phyloP scores from a whole-genome alignment of 2,797 vertebrate species.

The Mormyrus hasselquistii region DNA sequence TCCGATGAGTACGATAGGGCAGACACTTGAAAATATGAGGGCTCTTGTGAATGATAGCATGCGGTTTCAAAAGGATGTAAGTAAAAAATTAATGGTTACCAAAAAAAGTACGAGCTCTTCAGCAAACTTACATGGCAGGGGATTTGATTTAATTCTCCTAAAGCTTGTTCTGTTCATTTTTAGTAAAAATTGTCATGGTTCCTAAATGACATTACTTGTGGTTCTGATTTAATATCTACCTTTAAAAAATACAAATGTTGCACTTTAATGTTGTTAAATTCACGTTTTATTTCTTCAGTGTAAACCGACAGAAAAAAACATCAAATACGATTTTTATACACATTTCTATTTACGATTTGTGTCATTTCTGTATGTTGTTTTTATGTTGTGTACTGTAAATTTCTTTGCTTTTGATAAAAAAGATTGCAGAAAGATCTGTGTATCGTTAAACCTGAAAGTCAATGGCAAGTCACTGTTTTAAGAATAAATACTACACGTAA shows the following conservation, averaged over 20 bases:
- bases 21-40: background rate
- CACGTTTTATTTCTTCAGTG: background rate
- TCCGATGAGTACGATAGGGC: background rate
- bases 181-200: background rate
- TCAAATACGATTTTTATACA: background rate
- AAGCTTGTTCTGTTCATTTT: background rate
- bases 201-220: background rate
- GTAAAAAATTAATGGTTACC: background rate
- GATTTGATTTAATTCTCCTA: background rate
- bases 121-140: background rate
- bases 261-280: conserved; percentile 8
- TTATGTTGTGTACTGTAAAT: background rate
- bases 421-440: background rate
- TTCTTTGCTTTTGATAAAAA: background rate
- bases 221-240: background rate
- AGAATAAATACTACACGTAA: background rate
- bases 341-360: background rate
- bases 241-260: background rate
- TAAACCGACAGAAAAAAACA: background rate
- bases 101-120: background rate
- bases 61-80: background rate
- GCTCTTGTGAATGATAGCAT: background rate
- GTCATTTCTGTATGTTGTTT: background rate
- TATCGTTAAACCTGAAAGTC: background rate
- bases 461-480: background rate